These are phyloP conservation scores for Acanthisitta chloris DNA, from an alignment of 2,113 vertebrate species.

Conservation along the genomic window DNA sequence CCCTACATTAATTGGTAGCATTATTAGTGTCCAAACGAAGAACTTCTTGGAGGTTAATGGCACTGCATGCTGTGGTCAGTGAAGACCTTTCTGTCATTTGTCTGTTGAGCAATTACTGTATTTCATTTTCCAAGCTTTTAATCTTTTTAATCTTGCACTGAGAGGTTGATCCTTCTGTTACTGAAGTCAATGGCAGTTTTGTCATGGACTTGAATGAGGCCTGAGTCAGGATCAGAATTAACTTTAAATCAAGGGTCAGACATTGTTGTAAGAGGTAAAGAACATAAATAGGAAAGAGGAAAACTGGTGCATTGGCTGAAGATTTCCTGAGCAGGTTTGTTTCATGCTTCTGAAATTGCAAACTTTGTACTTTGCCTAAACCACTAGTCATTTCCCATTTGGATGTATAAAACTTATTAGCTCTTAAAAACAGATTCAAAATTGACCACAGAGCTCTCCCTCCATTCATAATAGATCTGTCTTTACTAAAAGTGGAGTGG, in stretches of 20 bases:
- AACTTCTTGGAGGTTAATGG: neutral
- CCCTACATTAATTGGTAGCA: neutral
- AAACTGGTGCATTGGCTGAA: neutral
- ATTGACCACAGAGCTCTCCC: neutral
- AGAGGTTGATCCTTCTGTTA: neutral
- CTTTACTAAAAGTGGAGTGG: slow-evolving; percentile 14
- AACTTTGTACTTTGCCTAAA: neutral
- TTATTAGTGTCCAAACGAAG: neutral
- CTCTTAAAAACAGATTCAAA: slow-evolving; percentile 20
- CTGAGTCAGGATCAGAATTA: neutral
- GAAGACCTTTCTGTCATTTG: neutral
- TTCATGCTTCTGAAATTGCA: neutral
- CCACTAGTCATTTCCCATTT: neutral
- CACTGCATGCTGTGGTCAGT: neutral
- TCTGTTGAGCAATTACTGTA: neutral
- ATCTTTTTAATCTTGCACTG: neutral
- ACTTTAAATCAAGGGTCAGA: neutral
- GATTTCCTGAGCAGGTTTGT: neutral
- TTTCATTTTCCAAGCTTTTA: neutral
- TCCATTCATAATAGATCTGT: slow-evolving; percentile 11
- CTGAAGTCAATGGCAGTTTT: neutral
- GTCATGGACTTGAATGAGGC: neutral
- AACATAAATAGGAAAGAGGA: neutral
- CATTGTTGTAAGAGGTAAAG: neutral
- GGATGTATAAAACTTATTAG: neutral